Base-by-base conservation (phyloP, 1,140 invertebrate species). In the Nixonia krombeini region DNA sequence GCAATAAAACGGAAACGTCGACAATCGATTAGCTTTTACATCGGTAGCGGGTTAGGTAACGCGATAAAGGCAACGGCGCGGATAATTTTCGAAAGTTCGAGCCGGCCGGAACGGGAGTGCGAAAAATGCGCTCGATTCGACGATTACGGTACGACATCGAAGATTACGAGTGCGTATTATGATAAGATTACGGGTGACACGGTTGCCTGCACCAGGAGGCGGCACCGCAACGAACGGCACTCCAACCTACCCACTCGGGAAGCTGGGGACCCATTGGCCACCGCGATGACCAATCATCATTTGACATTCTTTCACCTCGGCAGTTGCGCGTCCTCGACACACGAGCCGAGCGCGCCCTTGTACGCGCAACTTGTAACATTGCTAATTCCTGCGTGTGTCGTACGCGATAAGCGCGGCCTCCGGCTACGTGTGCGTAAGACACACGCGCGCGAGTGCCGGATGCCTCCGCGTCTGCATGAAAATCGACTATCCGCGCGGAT, bases 271-370 rank as follows among this genome's bases (percentile, higher is more conserved):
- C 68, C 71, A 83, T 82, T 83, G 81, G 80, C 78, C 79, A 75
- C 71, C 64, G 76, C 79, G 73, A 81, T 82, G 76, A 82, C 81
- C 81, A 83, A 83, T 83, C 81, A 81, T 83, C 80, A 81, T 81
- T 82, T 81, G 78, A 81, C 78, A 80, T 81, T 81, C 81, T 79
- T 82, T 81, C 76, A 72, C 75, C 61, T 70, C 64, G 68, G 33
- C 42, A 15, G 65, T 62, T 53, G 52, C 64, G 37, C 55, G 64
- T 68, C 59, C 52, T 59, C 35, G 29, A 15, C 47, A 17, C 29
- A 44, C n/a, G n/a, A 52, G 49, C 49, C 46, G 44, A 58, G 57
- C 51, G 57, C 49, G 46, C 56, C 56, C 46, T 56, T 56, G 46
- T 37, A 56, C 15, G 28, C 46, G 29, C 26, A 18, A 47, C 28